phyloP scores from a whole-genome alignment of 1,140 invertebrate species.

The Heliconius eleuchia region DNA sequence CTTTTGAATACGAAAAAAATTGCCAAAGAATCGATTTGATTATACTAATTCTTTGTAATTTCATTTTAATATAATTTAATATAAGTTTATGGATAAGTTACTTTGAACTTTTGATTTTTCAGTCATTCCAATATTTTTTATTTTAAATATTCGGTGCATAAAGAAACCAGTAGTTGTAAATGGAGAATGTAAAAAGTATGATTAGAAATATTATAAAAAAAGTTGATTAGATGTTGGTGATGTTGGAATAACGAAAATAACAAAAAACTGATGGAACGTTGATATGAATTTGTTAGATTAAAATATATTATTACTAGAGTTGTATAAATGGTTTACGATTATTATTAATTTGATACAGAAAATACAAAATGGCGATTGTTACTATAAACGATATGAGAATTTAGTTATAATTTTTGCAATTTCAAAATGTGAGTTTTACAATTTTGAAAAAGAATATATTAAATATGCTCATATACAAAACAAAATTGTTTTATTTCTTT shows the following conservation, averaged over 20 bases:
- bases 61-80: conserved; percentile 8
- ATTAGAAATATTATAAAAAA: conserved; percentile 72
- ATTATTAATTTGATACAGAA: conserved; percentile 75
- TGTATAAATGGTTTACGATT: conserved; percentile 80
- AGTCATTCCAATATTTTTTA: conserved; percentile 71
- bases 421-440: conserved; percentile 82
- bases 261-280: conserved; percentile 65
- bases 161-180: conserved; percentile 68
- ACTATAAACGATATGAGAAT: conserved; percentile 80
- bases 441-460: conserved; percentile 81
- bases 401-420: conserved; percentile 81
- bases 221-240: conserved; percentile 73
- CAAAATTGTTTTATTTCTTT: conserved; percentile 54
- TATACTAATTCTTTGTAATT: conserved; percentile 43
- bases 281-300: conserved; percentile 80
- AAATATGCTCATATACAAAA: conserved; percentile 79
- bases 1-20: conserved; percentile 76
- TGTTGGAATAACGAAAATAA: conserved; percentile 68
- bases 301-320: conserved; percentile 80
- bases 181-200: conserved; percentile 75
- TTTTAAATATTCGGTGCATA: conserved; percentile 65
- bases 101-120: conserved; percentile 58
- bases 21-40: conserved; percentile 78
- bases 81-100: conserved; percentile 26
- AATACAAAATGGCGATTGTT: conserved; percentile 76